Base-by-base conservation (phyloP, 1,140 invertebrate genomes). In the Macrotrachela quadricornifera region DNA sequence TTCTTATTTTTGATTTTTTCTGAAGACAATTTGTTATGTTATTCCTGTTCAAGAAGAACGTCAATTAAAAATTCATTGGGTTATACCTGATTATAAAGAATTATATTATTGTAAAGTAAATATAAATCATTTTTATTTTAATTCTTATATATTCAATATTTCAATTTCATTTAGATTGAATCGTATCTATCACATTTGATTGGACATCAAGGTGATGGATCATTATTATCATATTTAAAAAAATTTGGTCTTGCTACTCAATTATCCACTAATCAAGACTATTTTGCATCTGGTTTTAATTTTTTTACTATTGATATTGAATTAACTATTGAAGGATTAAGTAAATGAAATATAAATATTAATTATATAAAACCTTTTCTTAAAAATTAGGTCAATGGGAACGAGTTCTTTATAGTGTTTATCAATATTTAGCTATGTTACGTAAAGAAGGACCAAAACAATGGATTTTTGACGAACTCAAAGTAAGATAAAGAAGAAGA, bases 181-280 rank as follows among this genome's bases (percentile, higher is more conserved):
- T 75, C 80, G 63, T 92, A 92, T 66, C 67, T 95, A 50, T 80
- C 82, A 13, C 84, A 95, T 71, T 73, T 96, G 46, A 75, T 97
- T 61, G 90, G 88, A 0, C 91, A 96, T 67, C 90, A 96, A 74
- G 87, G 90, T 9, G 77, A 82, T 45, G 90, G 90, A 11, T 94
- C 87, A 63, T 72, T 97, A 41, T 71, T 96, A 46, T 84, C 88
- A 6, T 79, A 81, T 37, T 73, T 97, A 8, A 90, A 87, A 64
- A 70, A 74, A 10, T 74, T 75, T 72, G 84, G 87, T 38, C 95
- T 87, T 87, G 85, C 82, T 30, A 92, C 85, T 67, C 80, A 78
- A 58, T 66, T 96, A n/a, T 72, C 80, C 40, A 80, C 80, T 10
- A 86, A 85, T 0, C 77, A 77, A 49, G 76, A 79, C 54, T 71